Percentiles rank a stretch among this genome's conserved stretches.
These are phyloP conservation scores for Neosilurus hyrtlii DNA, from an alignment of 2,797 vertebrate genomes.

Conservation along the genomic window DNA sequence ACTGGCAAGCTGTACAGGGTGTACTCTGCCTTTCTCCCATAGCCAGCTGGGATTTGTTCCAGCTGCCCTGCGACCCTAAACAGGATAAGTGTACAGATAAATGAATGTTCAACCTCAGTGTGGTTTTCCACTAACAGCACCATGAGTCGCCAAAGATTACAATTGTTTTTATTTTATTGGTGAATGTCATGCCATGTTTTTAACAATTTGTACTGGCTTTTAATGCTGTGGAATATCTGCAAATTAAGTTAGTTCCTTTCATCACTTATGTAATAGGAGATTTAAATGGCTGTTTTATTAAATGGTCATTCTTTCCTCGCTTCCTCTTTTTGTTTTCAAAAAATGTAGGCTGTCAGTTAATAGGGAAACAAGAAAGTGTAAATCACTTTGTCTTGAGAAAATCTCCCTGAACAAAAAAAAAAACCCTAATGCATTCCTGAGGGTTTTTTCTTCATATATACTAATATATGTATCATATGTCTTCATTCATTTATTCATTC, in stretches of 20 bases:
- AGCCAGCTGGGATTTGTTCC: no score
- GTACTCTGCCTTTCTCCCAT: no score
- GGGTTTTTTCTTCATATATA: no score
- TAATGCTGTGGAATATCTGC: background rate
- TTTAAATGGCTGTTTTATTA: background rate
- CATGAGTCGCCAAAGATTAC: no score
- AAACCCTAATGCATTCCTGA: background rate
- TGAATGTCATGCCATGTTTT: background rate
- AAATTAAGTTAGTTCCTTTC: background rate
- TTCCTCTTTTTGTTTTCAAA: background rate
- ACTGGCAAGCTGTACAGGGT: no score
- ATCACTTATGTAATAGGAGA: background rate
- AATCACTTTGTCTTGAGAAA: background rate
- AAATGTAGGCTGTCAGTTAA: background rate
- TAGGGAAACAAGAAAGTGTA: background rate
- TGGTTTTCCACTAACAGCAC: no score
- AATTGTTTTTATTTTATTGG: background rate
- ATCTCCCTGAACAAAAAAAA: background rate
- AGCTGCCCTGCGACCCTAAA: no score
- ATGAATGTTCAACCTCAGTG: no score
- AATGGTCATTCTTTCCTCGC: background rate
- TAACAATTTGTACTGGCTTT: background rate
- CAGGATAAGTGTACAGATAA: no score
- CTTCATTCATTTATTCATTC: no score
- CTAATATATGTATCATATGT: no score